Evolutionary conservation across 2,888 invertebrate genomes (phyloP).

Genomic region (Oxyteleia sp.): DNA sequence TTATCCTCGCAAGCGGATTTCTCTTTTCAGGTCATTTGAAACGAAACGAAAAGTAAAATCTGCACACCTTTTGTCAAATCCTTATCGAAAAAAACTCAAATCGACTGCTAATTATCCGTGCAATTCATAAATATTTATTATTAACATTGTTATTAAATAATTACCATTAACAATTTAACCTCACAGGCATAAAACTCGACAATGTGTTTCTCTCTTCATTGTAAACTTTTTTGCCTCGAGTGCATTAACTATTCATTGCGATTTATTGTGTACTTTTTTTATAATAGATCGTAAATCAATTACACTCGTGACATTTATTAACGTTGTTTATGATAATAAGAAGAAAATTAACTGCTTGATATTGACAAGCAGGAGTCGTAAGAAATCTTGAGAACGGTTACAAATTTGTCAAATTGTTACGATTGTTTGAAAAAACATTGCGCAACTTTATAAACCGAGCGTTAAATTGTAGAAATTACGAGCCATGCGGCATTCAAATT

Average conservation of each 20-base stretch:
- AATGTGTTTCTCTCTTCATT: conserved; percentile 62
- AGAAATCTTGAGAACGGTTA: conserved; percentile 58
- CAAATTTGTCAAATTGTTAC: conserved; percentile 71
- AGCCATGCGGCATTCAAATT: conserved; percentile 1
- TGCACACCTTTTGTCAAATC: no score
- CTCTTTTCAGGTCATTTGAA: no score
- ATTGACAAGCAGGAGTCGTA: conserved; percentile 63
- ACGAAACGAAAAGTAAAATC: no score
- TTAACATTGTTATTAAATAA: conserved; percentile 68
- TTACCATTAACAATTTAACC: conserved; percentile 60
- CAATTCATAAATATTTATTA: conserved; percentile 50
- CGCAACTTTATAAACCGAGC: conserved; percentile 20
- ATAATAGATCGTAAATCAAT: conserved; percentile 72
- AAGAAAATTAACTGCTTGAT: conserved; percentile 72
- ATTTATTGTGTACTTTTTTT: conserved; percentile 70
- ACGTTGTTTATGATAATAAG: conserved; percentile 73
- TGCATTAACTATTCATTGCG: conserved; percentile 68
- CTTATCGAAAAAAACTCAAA: no score
- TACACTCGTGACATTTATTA: conserved; percentile 66
- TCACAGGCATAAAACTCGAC: conserved; percentile 50
- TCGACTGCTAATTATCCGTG: no score
- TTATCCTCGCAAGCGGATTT: no score
- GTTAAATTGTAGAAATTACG: conserved; percentile 19
- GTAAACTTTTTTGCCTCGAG: conserved; percentile 58
- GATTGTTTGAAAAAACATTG: conserved; percentile 58